Conservation (phyloP, 2,797 vertebrate genomes). For the Peromyscus nudipes region DNA sequence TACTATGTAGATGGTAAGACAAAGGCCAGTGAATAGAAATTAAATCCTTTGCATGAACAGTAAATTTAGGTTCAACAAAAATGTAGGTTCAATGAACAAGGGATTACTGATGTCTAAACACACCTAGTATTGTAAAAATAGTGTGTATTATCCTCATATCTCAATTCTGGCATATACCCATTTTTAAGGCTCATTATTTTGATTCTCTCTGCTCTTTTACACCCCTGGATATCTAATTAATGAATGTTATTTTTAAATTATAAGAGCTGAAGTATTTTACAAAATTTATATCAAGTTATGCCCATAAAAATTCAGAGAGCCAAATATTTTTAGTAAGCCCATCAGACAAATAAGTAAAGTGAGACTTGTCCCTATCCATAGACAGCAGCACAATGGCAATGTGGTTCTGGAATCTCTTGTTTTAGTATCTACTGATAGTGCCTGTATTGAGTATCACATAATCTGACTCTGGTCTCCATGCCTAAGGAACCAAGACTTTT, state of each 20-base stretch:
- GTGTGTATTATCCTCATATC: background rate
- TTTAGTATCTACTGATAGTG: background rate
- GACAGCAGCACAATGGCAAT: background rate
- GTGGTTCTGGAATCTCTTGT: background rate
- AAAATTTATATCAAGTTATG: background rate
- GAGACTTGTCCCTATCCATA: background rate
- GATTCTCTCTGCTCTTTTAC: background rate
- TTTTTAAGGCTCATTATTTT: slow-evolving; percentile 13
- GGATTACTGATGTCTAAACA: background rate
- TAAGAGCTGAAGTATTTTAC: background rate
- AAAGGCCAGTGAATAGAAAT: background rate
- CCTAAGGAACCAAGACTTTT: background rate
- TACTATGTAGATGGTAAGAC: background rate
- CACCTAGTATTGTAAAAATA: background rate
- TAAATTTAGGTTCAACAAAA: background rate
- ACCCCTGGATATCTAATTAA: background rate
- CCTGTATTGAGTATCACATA: background rate
- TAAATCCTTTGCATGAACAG: background rate
- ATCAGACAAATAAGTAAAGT: slow-evolving; percentile 24
- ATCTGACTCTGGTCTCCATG: background rate
- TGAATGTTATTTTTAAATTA: background rate
- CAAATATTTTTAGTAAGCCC: background rate
- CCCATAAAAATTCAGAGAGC: background rate
- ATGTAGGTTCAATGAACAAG: background rate
- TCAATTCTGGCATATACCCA: background rate